These are phyloP conservation scores for Micronycteris hirsuta DNA, from an alignment of 2,113 vertebrate species.

Conservation along the genomic window DNA sequence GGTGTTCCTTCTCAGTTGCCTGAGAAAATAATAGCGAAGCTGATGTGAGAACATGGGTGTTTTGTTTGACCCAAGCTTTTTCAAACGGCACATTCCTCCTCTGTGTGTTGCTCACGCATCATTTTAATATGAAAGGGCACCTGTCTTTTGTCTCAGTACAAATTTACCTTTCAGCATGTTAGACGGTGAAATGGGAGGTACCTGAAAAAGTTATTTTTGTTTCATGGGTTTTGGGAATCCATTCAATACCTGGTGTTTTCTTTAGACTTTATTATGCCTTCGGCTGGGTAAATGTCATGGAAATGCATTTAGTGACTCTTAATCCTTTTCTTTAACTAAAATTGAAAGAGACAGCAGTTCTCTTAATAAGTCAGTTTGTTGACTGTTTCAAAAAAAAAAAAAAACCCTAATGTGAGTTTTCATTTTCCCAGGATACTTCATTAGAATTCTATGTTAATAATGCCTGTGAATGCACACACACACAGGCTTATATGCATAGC, in stretches of 20 bases:
- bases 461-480: neutral
- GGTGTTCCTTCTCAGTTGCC: constrained; percentile 73
- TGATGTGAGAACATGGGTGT: constrained; percentile 74
- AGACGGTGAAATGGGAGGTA: constrained; percentile 69
- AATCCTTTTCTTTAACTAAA: constrained; percentile 75
- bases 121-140: constrained; percentile 80
- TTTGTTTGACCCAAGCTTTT: constrained; percentile 79
- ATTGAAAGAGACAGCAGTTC: constrained; percentile 63
- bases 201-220: constrained; percentile 78
- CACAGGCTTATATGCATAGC: neutral
- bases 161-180: constrained; percentile 77
- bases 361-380: constrained; percentile 68
- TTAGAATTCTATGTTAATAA: constrained; percentile 42
- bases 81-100: constrained; percentile 79
- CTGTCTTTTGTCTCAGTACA: constrained; percentile 80
- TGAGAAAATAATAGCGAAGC: constrained; percentile 73
- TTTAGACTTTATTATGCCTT: constrained; percentile 75
- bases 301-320: constrained; percentile 72
- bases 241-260: constrained; percentile 79
- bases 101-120: constrained; percentile 73
- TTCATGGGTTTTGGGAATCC: constrained; percentile 70
- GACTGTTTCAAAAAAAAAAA: constrained; percentile 51
- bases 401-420: constrained; percentile 12
- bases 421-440: constrained; percentile 37
- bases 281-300: constrained; percentile 73